Evolutionary conservation across 37 sponge, comb jelly and placozoan species (phyloP).

Genomic region (Petrosia ficiformis): DNA sequence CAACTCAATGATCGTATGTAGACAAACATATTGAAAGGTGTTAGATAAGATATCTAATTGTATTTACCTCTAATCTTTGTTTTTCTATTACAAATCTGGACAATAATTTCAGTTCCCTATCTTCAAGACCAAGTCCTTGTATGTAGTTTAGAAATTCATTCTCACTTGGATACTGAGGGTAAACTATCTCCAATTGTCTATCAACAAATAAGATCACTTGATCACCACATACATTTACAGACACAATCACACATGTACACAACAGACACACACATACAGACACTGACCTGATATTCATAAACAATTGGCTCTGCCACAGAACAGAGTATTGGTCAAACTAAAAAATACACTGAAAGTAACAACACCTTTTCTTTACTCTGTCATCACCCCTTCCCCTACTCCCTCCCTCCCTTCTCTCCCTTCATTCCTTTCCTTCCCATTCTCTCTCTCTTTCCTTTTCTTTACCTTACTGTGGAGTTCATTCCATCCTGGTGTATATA

Average conservation of each 20-base stretch:
- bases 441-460: too few species aligned
- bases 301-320: conserved; percentile 31
- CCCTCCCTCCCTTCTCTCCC: too few species aligned
- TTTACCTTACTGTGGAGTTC: conserved; percentile 40
- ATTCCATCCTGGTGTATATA: conserved; percentile 52
- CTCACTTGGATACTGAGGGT: conserved; percentile 66
- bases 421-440: too few species aligned
- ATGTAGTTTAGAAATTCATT: conserved; percentile 61
- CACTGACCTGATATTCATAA: conserved; percentile 41
- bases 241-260: too few species aligned
- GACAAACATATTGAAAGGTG: too few species aligned
- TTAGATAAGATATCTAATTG: background rate
- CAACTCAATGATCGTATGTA: too few species aligned
- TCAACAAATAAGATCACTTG: background rate
- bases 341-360: background rate
- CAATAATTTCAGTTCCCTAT: conserved; percentile 13
- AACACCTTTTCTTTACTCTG: too few species aligned
- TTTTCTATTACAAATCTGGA: conserved; percentile 42
- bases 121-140: background rate
- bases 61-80: conserved; percentile 29
- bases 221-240: background rate
- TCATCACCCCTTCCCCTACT: too few species aligned
- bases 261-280: background rate
- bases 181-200: conserved; percentile 45
- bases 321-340: conserved; percentile 39